Evolutionary conservation across 2,113 vertebrate species (phyloP).

Genomic region (Nipponia nippon): DNA sequence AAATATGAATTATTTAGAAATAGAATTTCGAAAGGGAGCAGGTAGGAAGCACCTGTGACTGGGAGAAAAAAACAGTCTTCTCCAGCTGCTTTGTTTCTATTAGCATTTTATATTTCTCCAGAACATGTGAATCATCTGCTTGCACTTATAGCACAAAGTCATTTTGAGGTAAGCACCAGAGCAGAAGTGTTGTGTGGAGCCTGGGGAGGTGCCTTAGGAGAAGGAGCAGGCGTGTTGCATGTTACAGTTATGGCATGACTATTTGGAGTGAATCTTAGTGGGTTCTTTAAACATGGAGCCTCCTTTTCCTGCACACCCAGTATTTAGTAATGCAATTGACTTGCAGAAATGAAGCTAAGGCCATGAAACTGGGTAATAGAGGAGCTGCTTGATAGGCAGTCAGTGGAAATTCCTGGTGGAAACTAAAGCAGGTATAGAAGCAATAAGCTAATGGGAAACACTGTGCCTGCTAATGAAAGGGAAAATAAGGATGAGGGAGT

Average conservation of each 20-base stretch:
- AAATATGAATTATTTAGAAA: neutral
- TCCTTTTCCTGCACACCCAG: neutral
- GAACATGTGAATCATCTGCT: neutral
- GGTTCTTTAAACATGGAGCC: neutral
- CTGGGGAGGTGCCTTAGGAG: neutral
- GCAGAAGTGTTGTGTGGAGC: neutral
- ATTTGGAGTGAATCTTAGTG: neutral
- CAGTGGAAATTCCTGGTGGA: neutral
- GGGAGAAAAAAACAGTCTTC: neutral
- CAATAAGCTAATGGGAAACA: neutral
- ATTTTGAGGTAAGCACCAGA: neutral
- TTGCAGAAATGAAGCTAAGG: neutral
- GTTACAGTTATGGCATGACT: neutral
- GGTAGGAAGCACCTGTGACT: neutral
- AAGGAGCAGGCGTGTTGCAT: neutral
- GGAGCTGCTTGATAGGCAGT: neutral
- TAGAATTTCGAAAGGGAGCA: neutral
- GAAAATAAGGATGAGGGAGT: neutral
- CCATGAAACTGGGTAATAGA: neutral
- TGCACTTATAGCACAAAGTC: neutral
- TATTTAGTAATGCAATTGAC: neutral
- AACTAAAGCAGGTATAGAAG: neutral
- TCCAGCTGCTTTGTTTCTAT: neutral
- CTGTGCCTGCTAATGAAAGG: neutral
- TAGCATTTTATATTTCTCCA: neutral